A percentile compares a stretch with the other conserved stretches of the same genome.
phyloP scores from a whole-genome alignment of 2,888 invertebrate genomes.

The Dinocampus coccinellae region DNA sequence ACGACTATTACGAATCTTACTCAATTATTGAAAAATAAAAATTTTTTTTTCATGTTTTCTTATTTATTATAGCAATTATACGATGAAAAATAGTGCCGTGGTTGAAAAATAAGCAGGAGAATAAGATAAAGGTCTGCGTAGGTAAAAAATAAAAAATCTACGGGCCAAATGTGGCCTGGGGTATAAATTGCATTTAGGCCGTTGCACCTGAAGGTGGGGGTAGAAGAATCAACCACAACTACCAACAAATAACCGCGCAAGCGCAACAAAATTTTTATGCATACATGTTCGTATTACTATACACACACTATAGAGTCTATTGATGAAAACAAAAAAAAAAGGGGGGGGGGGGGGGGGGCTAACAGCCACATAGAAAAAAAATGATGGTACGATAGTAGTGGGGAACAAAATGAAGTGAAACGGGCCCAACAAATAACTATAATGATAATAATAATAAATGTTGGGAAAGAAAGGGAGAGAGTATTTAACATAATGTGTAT shows the following conservation, averaged over 20 bases:
- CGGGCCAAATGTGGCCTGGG: conserved; percentile 42
- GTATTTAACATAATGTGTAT: not conserved
- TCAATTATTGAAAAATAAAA: too few species aligned
- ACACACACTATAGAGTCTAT: conserved; percentile 9
- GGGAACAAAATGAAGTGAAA: conserved; percentile 32
- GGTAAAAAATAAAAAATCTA: conserved; percentile 45
- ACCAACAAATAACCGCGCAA: conserved; percentile 37
- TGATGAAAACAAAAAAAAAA: conserved; percentile 53
- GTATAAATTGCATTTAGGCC: conserved; percentile 67
- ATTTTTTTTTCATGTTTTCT: too few species aligned
- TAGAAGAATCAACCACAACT: conserved; percentile 44
- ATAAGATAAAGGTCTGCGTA: conserved; percentile 29
- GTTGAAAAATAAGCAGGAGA: not conserved
- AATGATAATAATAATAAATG: conserved; percentile 16
- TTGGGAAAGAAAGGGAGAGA: conserved; percentile 25
- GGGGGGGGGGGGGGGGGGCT: conserved; percentile 65
- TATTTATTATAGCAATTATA: not conserved
- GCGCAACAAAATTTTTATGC: conserved; percentile 45
- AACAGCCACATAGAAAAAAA: conserved; percentile 61
- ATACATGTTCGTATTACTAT: conserved; percentile 23
- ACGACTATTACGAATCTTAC: too few species aligned
- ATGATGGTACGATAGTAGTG: conserved; percentile 8
- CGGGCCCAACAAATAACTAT: conserved; percentile 28
- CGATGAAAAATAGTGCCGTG: not conserved
- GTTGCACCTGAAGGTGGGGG: conserved; percentile 62